A percentile compares a stretch with the other conserved stretches of the same genome.
phyloP scores from a whole-genome alignment of 2,797 vertebrate species.

The Strix occidentalis region DNA sequence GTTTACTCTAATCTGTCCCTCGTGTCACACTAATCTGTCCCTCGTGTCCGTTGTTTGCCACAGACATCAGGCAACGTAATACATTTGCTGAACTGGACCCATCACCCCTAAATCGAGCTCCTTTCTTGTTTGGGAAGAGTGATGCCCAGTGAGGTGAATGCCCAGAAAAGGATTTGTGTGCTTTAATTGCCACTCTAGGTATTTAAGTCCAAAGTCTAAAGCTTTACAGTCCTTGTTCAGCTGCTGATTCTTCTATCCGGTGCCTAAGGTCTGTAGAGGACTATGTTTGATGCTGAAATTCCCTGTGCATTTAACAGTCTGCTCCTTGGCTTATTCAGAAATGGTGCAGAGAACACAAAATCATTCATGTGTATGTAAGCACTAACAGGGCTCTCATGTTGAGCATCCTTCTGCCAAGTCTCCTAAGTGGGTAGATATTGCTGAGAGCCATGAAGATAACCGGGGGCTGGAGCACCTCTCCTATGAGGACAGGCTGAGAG shows the following conservation, averaged over 20 bases:
- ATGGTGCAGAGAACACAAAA: background rate
- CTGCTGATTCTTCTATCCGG: background rate
- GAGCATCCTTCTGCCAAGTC: background rate
- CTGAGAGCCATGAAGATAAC: too few relatives aligned
- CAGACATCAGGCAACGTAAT: background rate
- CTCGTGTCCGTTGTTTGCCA: background rate
- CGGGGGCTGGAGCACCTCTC: too few relatives aligned
- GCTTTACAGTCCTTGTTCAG: background rate
- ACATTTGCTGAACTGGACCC: background rate
- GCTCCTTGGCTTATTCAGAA: background rate
- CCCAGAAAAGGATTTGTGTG: background rate
- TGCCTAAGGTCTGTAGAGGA: background rate
- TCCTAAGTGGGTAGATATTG: rapidly evolving
- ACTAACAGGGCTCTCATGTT: background rate
- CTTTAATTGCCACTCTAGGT: background rate
- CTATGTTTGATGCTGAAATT: background rate
- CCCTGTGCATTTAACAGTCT: background rate
- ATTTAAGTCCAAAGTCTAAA: background rate
- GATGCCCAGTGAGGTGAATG: background rate
- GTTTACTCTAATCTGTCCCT: background rate
- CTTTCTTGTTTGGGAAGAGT: background rate
- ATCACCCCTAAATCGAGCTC: background rate
- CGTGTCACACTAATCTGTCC: background rate
- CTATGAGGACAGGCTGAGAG: too few relatives aligned
- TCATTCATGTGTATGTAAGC: background rate